Conservation (phyloP, 2,888 invertebrate species). For the Cremastobaeus sp. region DNA sequence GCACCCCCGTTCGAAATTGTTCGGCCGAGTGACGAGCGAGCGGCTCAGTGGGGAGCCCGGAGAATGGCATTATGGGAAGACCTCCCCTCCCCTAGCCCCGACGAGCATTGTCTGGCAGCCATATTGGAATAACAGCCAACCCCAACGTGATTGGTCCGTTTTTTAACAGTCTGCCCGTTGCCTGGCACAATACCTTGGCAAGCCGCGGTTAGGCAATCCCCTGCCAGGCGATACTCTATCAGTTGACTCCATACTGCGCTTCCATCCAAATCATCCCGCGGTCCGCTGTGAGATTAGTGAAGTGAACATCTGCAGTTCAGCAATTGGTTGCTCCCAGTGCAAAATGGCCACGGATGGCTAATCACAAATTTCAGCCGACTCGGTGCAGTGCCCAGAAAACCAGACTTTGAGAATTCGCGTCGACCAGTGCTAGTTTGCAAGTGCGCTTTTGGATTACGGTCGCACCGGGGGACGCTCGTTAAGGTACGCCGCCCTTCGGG, state of each 20-base stretch:
- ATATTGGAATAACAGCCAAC: constrained; percentile 75
- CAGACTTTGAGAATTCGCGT: too few relatives aligned
- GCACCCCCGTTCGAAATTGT: constrained; percentile 65
- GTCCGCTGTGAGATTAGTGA: constrained; percentile 36
- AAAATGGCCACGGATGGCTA: too few relatives aligned
- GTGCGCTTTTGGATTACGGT: too few relatives aligned
- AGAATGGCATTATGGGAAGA: constrained; percentile 76
- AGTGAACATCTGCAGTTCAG: constrained; percentile 45
- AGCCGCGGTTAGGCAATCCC: constrained; percentile 73
- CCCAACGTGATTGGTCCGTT: constrained; percentile 75
- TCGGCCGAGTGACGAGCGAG: constrained; percentile 64
- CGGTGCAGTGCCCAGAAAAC: too few relatives aligned
- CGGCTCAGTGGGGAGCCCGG: constrained; percentile 73
- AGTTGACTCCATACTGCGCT: constrained; percentile 73
- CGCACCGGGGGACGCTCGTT: too few relatives aligned
- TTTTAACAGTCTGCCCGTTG: constrained; percentile 69
- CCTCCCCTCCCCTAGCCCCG: constrained; percentile 66
- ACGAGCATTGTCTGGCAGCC: constrained; percentile 76
- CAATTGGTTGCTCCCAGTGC: neutral
- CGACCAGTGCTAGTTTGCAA: too few relatives aligned
- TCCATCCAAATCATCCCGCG: constrained; percentile 69
- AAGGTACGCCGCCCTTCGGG: too few relatives aligned
- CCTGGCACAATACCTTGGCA: constrained; percentile 65
- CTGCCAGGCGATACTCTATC: constrained; percentile 74
- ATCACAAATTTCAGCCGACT: too few relatives aligned